These are phyloP conservation scores for Microtus obscurus DNA, from an alignment of 2,797 vertebrate species.

Conservation along the genomic window DNA sequence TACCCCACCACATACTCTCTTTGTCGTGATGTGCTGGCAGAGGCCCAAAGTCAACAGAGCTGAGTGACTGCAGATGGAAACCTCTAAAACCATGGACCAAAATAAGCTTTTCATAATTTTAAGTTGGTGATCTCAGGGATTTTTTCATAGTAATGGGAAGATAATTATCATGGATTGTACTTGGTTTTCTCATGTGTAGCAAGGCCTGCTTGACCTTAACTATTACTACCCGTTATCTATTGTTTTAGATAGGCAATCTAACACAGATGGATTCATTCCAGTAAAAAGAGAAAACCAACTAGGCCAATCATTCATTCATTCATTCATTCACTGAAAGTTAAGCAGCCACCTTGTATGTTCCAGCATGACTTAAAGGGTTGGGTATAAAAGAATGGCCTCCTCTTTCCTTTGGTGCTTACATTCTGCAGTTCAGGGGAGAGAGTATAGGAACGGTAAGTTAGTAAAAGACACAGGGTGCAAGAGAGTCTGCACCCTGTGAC, in stretches of 20 bases:
- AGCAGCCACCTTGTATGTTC: background rate
- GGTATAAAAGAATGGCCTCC: conserved; percentile 52
- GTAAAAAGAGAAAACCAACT: background rate
- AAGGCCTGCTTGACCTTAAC: background rate
- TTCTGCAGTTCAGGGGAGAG: background rate
- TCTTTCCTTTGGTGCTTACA: background rate
- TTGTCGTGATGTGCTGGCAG: background rate
- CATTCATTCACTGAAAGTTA: background rate
- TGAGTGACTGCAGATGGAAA: background rate
- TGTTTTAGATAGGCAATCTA: background rate
- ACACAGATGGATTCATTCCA: background rate
- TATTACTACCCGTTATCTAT: too few species aligned
- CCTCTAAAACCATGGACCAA: background rate
- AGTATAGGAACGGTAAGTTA: background rate
- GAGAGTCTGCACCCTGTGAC: background rate
- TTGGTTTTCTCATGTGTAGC: background rate
- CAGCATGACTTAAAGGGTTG: conserved; percentile 9
- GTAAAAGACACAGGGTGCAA: background rate
- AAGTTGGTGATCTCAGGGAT: background rate
- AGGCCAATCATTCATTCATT: background rate
- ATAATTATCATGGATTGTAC: background rate
- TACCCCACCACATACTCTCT: background rate
- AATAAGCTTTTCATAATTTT: background rate
- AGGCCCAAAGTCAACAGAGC: background rate
- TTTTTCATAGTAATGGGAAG: background rate